Percentiles rank a stretch among this genome's conserved stretches.
phyloP scores from a whole-genome alignment of 2,113 vertebrate species.

The Crotalus horridus region DNA sequence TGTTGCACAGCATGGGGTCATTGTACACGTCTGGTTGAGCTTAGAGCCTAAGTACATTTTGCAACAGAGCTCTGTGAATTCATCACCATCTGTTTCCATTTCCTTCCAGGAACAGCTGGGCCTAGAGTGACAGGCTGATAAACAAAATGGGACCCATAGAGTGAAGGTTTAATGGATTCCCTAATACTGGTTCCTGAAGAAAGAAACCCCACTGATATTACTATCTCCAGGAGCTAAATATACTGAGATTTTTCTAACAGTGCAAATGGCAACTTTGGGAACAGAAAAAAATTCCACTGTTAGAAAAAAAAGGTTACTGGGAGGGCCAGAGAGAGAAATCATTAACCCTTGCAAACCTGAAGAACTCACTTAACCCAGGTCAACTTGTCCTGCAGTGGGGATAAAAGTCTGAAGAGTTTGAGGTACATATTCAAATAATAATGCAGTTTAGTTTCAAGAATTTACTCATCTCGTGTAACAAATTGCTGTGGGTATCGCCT shows the following conservation, averaged over 20 bases:
- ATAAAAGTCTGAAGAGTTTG: background rate
- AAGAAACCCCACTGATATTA: background rate
- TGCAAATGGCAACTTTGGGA: background rate
- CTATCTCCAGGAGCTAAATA: background rate
- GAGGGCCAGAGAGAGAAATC: background rate
- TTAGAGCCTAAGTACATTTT: background rate
- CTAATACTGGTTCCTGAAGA: background rate
- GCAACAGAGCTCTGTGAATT: background rate
- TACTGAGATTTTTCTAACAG: background rate
- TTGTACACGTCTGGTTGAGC: background rate
- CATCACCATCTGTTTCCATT: background rate
- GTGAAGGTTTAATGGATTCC: background rate
- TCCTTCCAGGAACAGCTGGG: background rate
- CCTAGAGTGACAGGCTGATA: background rate
- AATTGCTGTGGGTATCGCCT: background rate
- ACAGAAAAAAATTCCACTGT: background rate
- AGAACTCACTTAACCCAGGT: too few relatives aligned
- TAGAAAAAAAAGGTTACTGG: background rate
- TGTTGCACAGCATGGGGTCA: background rate
- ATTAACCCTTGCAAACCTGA: background rate
- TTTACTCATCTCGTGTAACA: background rate
- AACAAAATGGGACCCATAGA: background rate
- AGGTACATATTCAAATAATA: background rate
- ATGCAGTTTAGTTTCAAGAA: background rate
- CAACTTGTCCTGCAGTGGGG: background rate